Evolutionary conservation across 2,113 vertebrate genomes (phyloP), one percentile per base, ranked within the genome.

Genomic region (Orycteropus afer): DNA sequence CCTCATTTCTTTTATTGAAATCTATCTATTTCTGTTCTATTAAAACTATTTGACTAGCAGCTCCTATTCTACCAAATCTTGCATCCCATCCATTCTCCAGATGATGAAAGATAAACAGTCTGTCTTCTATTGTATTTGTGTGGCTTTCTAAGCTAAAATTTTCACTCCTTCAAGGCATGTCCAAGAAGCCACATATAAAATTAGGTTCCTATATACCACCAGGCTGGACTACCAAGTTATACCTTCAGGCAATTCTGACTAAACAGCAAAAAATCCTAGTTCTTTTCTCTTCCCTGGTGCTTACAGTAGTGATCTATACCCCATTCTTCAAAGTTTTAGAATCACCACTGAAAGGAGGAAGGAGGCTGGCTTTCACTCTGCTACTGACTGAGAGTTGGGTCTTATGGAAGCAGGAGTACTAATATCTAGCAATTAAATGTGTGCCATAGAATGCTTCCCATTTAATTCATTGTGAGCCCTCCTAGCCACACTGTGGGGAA

Each of bases 41-140:
- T 98, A 97, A 97, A 97, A 93, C 74, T 0, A 83, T 95, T 97
- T 97, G 96, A 98, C 97, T 98, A 98, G 98, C 98, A 98, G 98
- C 96, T 98, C 98, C 98, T 98, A 98, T 98, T 98, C 98, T 97
- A 95, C 47, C 0, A 90, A 97, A 98, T 97, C 98, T 98, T 57
- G 96, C 98, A 98, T 98, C 98, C 98, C 98, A 98, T 98, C 98
- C 98, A 97, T 98, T 98, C 98, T 98, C 98, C 97, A 98, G 98
- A 98, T 97, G 98, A 97, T 96, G 97, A 98, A 92, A 89, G 95
- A 94, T 96, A 94, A 95, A 95, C 86, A 69, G 94, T 96, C 97
- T 86, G 9, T 96, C 96, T 97, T 93, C 96, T 63, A 79, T 83
- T 97, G 96, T 97, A 95, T 86, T 97, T 49, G 0, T 34, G 61